Evolutionary conservation across 2,797 vertebrate species (phyloP), one percentile per base, ranked within the genome.

Genomic region (Danionella dracula): DNA sequence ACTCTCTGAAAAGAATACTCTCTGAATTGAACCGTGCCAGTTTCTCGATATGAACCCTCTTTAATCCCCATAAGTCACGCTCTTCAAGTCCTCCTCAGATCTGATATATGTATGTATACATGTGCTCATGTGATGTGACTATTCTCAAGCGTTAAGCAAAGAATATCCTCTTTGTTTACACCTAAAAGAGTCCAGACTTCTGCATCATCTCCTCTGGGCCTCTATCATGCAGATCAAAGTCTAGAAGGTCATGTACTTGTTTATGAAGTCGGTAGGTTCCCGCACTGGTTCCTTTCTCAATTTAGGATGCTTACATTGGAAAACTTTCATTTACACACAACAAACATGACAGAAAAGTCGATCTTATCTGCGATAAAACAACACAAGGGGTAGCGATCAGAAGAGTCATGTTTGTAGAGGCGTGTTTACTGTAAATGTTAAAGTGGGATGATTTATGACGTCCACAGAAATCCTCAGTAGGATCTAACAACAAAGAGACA

Each of bases 361-460:
- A 41, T 34, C 45, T 20, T 31, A 40, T 38, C n/a, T 40, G 10
- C 37, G 15, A 61, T 23, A 48, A 50, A 1, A 57, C 15, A 27
- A 35, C 32, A 35, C 32, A 53, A 31, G 32, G 23, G 6, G 5
- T 13, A 21, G 27, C 15, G 9, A 53, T 63, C 60, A 34, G 27
- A 34, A 15, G 48, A 8, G 48, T 63, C 37, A 16, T 29, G 16
- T 21, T 41, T 32, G 42, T 34, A 64, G 17, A 45, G 49, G 46
- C 49, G 9, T 65, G 61, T 54, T 54, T 54, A 35, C 50, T 23
- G 61, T 65, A 65, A 54, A 51, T 42, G 50, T 27, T 27, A 27
- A 45, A 20, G 7, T 41, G 48, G 5, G 44, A 50, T 59, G 10
- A 44, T 44, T n/a, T 13, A 42, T 8, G 15, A 32, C 31, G 7